Base-by-base conservation (phyloP, 2,797 vertebrate genomes). In the Phylloscopus collybita region DNA sequence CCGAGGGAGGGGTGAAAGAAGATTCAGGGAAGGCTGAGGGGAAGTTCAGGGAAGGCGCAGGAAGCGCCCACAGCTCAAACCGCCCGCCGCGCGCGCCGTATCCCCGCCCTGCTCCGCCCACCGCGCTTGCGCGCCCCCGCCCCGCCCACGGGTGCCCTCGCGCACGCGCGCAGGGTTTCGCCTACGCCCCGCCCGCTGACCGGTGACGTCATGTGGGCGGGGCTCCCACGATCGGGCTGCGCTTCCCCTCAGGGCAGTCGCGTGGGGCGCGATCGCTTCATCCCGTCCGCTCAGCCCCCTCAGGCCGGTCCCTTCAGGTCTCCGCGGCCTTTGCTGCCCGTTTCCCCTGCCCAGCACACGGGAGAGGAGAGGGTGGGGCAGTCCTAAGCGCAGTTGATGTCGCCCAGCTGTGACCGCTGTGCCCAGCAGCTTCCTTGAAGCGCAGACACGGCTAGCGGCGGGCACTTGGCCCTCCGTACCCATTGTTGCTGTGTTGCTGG, bases 231-330 rank as follows among this genome's bases (percentile, higher is more conserved):
- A 16, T 1, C 7, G 3, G 3, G 14, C 17, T 7, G 27, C 1
- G 9, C 6, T 27, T n/a, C 8, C 1, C 9, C 5, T 76, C 13
- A n/a, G 36, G 15, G 30, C 16, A 15, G 6, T 1, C 2, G 2
- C 2, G 2, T 4, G 14, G 3, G 18, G 0, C 2, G 1, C 1
- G 4, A 0, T 1, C 2, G 2, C 5, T 21, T 7, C 18, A 13
- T 29, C 18, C 18, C 19, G 38, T 44, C 14, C 16, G 12, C 16
- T 18, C 67, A 32, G 54, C 30, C 11, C 30, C 6, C 15, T 23
- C 21, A 25, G 36, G 5, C 6, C 13, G 7, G 34, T 6, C 6
- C 38, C 11, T 10, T 29, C 19, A 3, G 27, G 17, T 13, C 11
- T 13, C 8, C 6, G 5, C 36, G 2, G 47, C 6, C 5, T 2